A percentile compares a stretch with the other conserved stretches of the same genome.
Conservation (phyloP, 2,797 vertebrate genomes). For the Cryptoblepharus egeriae region DNA sequence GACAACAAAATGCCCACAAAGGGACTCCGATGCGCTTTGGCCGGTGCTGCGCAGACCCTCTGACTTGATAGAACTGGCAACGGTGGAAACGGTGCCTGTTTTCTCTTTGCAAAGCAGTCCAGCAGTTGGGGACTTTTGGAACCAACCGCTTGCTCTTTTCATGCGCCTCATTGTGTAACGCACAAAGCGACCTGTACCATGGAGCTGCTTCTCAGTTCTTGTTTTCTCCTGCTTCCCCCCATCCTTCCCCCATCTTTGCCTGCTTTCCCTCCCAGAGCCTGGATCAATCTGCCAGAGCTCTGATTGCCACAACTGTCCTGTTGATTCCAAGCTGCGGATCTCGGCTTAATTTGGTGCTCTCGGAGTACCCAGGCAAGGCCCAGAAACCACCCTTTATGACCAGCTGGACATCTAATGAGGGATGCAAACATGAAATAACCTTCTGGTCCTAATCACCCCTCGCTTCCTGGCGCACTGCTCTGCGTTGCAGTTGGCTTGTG, state of each 20-base stretch:
- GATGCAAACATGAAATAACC: slow-evolving; percentile 36
- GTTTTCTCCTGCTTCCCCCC: slow-evolving; percentile 30
- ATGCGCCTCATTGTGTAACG: accelerated
- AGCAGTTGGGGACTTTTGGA: slow-evolving; percentile 17
- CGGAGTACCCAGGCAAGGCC: slow-evolving; percentile 38
- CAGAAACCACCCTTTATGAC: too few relatives aligned
- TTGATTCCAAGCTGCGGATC: slow-evolving; percentile 61
- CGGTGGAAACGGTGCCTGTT: not conserved
- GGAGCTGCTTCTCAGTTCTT: slow-evolving; percentile 28
- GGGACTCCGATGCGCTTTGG: not conserved
- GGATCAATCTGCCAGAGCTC: slow-evolving; percentile 59
- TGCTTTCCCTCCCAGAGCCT: slow-evolving; percentile 54
- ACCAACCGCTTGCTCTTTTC: not conserved
- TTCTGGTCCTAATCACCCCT: slow-evolving; percentile 33
- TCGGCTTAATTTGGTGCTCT: slow-evolving; percentile 66
- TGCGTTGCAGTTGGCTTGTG: slow-evolving; percentile 44
- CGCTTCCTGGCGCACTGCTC: slow-evolving; percentile 31
- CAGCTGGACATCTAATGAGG: slow-evolving; percentile 44
- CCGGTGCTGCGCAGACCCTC: not conserved
- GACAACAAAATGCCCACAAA: not conserved
- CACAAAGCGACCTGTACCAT: not conserved
- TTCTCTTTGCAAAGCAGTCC: not conserved
- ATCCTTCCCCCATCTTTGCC: slow-evolving; percentile 51
- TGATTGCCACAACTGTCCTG: slow-evolving; percentile 61
- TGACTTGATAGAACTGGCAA: not conserved